A percentile compares a stretch with the other conserved stretches of the same genome.
Conservation (phyloP, 2,888 invertebrate genomes). For the Stenolophus ochropezus region DNA sequence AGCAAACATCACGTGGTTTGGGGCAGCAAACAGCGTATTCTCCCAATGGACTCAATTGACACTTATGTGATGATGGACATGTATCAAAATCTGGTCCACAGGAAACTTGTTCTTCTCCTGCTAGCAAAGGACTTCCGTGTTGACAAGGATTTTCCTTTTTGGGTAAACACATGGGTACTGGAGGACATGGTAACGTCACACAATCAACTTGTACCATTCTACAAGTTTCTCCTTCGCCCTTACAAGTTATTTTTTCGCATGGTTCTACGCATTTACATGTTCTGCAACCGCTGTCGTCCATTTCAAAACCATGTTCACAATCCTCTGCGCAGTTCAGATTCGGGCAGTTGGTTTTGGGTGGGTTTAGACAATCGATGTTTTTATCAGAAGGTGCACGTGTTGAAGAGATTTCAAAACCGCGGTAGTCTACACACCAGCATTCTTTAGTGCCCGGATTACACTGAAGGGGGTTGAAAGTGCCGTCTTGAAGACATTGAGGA, state of each 20-base stretch:
- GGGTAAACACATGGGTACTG: slow-evolving; percentile 87
- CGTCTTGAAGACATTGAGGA: slow-evolving; percentile 83
- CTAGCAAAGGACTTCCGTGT: slow-evolving; percentile 77
- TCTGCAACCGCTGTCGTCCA: slow-evolving; percentile 81
- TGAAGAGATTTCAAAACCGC: slow-evolving; percentile 84
- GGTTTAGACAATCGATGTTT: slow-evolving; percentile 72
- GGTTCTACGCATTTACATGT: slow-evolving; percentile 86
- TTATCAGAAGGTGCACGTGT: slow-evolving; percentile 74
- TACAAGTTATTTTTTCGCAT: slow-evolving; percentile 83
- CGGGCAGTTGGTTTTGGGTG: slow-evolving; percentile 72
- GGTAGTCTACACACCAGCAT: slow-evolving; percentile 89
- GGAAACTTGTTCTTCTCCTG: slow-evolving; percentile 76
- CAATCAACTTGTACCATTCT: slow-evolving; percentile 80
- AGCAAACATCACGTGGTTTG: slow-evolving; percentile 89
- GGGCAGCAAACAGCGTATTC: slow-evolving; percentile 92
- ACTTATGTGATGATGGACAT: slow-evolving; percentile 90
- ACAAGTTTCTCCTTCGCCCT: slow-evolving; percentile 79
- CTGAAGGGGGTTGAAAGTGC: slow-evolving; percentile 82
- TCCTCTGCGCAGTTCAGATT: slow-evolving; percentile 73
- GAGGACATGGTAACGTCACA: slow-evolving; percentile 82
- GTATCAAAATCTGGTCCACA: slow-evolving; percentile 87
- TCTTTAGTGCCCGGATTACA: slow-evolving; percentile 81
- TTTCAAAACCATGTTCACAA: slow-evolving; percentile 80
- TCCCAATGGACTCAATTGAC: slow-evolving; percentile 87
- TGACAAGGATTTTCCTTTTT: slow-evolving; percentile 82